Percentiles rank a stretch among this genome's conserved stretches.
These are phyloP conservation scores for Lutjanus campechanus DNA, from an alignment of 2,797 vertebrate species.

Conservation along the genomic window DNA sequence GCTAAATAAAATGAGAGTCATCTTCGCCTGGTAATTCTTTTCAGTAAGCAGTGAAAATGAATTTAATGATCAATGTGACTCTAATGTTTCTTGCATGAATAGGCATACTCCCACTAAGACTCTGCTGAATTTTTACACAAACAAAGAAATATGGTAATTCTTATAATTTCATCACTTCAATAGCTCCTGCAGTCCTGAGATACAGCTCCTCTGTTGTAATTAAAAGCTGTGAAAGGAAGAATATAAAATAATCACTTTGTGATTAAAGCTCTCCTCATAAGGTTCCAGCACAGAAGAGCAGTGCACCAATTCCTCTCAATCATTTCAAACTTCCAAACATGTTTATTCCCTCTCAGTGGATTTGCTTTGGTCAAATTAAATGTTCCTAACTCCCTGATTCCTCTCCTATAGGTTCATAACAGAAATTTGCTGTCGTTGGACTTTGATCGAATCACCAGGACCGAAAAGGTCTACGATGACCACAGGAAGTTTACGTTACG, in stretches of 20 bases:
- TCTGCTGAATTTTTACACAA: constrained; percentile 63
- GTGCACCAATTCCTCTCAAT: constrained; percentile 32
- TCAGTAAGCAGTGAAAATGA: constrained; percentile 63
- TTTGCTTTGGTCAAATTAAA: constrained; percentile 21
- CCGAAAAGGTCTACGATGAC: constrained; percentile 99
- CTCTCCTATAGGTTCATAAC: constrained; percentile 92
- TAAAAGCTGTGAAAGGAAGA: constrained; percentile 70
- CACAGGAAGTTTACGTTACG: constrained; percentile 98
- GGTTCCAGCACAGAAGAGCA: constrained; percentile 52
- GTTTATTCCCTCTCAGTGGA: constrained; percentile 24
- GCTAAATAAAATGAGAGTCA: constrained; percentile 70
- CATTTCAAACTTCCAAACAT: constrained; percentile 30
- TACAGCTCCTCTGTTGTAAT: constrained; percentile 65
- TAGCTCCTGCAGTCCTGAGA: constrained; percentile 69
- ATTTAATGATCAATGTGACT: constrained; percentile 72
- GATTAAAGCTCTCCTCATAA: constrained; percentile 57
- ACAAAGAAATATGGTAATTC: constrained; percentile 77
- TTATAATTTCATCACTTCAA: constrained; percentile 71
- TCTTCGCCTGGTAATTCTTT: constrained; percentile 67
- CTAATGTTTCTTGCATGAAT: constrained; percentile 72
- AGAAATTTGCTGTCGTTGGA: constrained; percentile 96
- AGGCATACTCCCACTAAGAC: constrained; percentile 53
- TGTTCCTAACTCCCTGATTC: constrained; percentile 3
- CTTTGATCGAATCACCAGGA: constrained; percentile 97
- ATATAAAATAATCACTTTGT: constrained; percentile 65